phyloP scores from a whole-genome alignment of 1,140 invertebrate species.

The Drosophila erecta region DNA sequence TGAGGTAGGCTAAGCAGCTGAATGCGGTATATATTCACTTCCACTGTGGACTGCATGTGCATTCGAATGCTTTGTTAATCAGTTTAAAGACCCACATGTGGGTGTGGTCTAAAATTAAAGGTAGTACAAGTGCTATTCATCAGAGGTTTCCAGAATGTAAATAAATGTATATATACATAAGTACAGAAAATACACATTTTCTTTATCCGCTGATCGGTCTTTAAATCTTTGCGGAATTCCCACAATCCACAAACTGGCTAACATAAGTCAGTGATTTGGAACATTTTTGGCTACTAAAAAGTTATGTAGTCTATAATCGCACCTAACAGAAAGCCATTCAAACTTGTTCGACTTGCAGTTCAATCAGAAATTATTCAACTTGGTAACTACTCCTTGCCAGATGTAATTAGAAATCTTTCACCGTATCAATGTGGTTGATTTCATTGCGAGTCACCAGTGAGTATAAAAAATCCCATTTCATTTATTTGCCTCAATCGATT shows the following conservation, averaged over 20 bases:
- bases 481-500: conserved; percentile 82
- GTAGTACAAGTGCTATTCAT: not conserved
- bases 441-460: conserved; percentile 36
- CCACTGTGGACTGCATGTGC: conserved; percentile 23
- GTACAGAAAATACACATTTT: too few relatives aligned
- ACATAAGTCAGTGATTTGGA: too few relatives aligned
- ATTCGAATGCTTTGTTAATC: conserved; percentile 51
- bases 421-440: conserved; percentile 32
- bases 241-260: too few relatives aligned
- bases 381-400: not conserved
- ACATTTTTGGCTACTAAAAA: too few relatives aligned
- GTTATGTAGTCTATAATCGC: too few relatives aligned
- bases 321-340: too few relatives aligned
- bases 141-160: too few relatives aligned
- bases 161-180: too few relatives aligned
- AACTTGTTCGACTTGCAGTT: too few relatives aligned
- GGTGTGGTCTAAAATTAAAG: conserved; percentile 46
- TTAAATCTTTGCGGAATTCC: too few relatives aligned
- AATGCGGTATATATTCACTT: conserved; percentile 37
- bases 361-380: not conserved
- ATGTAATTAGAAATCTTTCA: conserved; percentile 57
- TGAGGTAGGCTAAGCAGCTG: conserved; percentile 75
- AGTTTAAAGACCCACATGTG: conserved; percentile 39
- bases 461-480: conserved; percentile 72
- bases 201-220: too few relatives aligned